A percentile compares a stretch with the other conserved stretches of the same genome.
These are phyloP conservation scores for Cotesia chilonis DNA, from an alignment of 1,140 invertebrate genomes.

Conservation along the genomic window DNA sequence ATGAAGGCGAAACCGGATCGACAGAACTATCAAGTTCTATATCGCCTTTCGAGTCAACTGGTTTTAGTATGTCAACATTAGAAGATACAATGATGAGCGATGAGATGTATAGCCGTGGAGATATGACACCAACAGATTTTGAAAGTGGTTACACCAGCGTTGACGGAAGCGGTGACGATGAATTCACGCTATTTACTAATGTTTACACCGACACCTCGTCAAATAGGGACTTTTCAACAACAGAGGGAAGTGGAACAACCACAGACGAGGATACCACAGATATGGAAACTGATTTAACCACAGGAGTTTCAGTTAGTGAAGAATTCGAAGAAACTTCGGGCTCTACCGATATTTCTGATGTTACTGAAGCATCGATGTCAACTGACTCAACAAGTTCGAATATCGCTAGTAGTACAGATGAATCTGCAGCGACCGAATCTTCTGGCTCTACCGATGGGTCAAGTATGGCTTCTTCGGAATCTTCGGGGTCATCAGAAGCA, in stretches of 20 bases:
- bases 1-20: constrained; percentile 35
- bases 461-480: background rate
- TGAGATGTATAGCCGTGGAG: constrained; percentile 54
- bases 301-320: constrained; percentile 24
- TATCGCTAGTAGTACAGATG: constrained; percentile 10
- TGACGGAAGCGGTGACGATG: constrained; percentile 49
- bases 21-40: constrained; percentile 49
- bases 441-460: constrained; percentile 37
- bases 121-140: constrained; percentile 48
- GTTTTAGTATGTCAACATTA: constrained; percentile 42
- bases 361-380: constrained; percentile 13
- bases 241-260: constrained; percentile 56
- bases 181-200: constrained; percentile 39
- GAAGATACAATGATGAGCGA: constrained; percentile 74
- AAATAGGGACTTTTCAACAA: constrained; percentile 33
- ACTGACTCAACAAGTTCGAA: constrained; percentile 16
- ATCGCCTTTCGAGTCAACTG: constrained; percentile 42
- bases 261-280: constrained; percentile 40
- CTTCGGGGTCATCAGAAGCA: constrained; percentile 21
- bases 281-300: constrained; percentile 32
- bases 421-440: constrained; percentile 23
- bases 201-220: constrained; percentile 31
- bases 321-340: constrained; percentile 27
- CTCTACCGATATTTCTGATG: constrained; percentile 15
- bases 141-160: constrained; percentile 37